phyloP scores from a whole-genome alignment of 1,140 invertebrate species.

The Nymphalis io region DNA sequence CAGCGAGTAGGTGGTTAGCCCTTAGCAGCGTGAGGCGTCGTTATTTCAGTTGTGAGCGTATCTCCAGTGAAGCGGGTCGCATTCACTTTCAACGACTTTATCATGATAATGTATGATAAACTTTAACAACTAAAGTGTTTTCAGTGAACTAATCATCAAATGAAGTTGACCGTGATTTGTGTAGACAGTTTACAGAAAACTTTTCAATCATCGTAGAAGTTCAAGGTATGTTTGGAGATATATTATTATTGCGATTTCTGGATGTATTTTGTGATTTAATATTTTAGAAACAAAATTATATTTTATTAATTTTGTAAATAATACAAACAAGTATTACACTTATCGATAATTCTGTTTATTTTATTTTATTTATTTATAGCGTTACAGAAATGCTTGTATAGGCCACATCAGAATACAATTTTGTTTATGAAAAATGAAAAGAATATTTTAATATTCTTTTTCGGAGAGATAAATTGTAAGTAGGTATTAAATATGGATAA shows the following conservation, averaged over 20 bases:
- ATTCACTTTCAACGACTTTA: conserved; percentile 9
- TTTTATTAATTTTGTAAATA: no score
- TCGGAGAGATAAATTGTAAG: no score
- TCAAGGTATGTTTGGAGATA: not conserved
- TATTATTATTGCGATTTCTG: not conserved
- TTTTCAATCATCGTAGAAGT: not conserved
- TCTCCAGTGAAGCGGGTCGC: conserved; percentile 28
- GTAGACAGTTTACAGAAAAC: not conserved
- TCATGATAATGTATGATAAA: conserved; percentile 30
- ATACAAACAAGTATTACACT: no score
- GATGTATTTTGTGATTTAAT: no score
- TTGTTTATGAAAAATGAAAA: no score
- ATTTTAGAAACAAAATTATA: no score
- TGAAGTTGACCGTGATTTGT: conserved; percentile 7
- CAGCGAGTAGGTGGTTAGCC: conserved; percentile 16
- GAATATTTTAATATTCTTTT: no score
- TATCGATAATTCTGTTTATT: no score
- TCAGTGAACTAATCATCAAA: conserved; percentile 12
- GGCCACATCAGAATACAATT: no score
- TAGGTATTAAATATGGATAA: no score
- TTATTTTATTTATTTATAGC: no score
- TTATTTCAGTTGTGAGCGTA: conserved; percentile 26
- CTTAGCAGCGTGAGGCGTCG: not conserved
- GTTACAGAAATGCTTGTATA: no score
- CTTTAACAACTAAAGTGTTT: conserved; percentile 29